These are phyloP conservation scores for Eurystomus gularis DNA, from an alignment of 2,113 vertebrate genomes.

Conservation along the genomic window DNA sequence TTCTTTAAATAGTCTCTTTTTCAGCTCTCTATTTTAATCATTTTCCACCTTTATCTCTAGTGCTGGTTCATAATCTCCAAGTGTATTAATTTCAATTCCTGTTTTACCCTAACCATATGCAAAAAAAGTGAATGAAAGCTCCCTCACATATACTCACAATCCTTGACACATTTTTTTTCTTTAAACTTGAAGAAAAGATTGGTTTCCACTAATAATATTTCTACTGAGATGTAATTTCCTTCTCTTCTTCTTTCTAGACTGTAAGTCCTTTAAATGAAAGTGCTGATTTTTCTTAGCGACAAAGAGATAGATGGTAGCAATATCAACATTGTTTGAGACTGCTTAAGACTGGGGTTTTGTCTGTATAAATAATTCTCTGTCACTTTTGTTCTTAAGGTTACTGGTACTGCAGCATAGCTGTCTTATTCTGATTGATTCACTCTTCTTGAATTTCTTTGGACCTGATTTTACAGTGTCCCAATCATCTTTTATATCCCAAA, in stretches of 20 bases:
- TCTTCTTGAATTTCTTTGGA: neutral
- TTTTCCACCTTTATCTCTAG: neutral
- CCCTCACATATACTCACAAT: neutral
- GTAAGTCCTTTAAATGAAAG: constrained; percentile 9
- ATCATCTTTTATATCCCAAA: neutral
- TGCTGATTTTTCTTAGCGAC: constrained; percentile 25
- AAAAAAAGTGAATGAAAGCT: neutral
- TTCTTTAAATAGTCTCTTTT: neutral
- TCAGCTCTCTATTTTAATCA: neutral
- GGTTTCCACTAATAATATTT: neutral
- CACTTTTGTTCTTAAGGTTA: constrained; percentile 52
- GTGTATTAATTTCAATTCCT: neutral
- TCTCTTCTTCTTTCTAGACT: neutral
- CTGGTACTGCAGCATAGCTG: constrained; percentile 41
- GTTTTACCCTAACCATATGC: neutral
- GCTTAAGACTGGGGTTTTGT: constrained; percentile 48
- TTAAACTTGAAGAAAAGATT: neutral
- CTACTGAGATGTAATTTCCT: neutral
- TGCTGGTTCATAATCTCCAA: neutral
- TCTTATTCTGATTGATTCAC: neutral
- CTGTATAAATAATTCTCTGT: constrained; percentile 61
- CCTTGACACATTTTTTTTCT: neutral
- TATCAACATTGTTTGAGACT: constrained; percentile 41
- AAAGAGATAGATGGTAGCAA: constrained; percentile 31
- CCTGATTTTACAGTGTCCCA: neutral